Base-by-base conservation (phyloP, 2,797 vertebrate genomes). In the Xiphorhynchus erythropygius region DNA sequence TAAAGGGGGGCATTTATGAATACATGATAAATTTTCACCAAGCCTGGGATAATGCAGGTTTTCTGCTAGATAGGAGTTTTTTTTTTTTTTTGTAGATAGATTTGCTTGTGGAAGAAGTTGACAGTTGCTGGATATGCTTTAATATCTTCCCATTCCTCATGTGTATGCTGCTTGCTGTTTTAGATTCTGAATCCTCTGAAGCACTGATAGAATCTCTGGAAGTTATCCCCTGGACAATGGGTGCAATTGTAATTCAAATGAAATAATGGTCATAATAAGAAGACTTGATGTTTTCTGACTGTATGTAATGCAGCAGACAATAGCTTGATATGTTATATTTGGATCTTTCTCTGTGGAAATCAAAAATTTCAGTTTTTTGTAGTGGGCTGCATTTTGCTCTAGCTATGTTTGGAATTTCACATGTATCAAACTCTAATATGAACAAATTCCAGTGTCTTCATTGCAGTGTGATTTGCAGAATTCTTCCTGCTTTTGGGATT, bases 201-300 rank as follows among this genome's bases (percentile, higher is more conserved):
- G 30, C 64, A 46, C 64, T 80, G 86, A 89, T 84, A 60, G 71
- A 56, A 80, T 92, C 42, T 90, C 68, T 89, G 60, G 35, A 92
- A 94, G 74, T 82, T 74, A 90, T 56, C 22, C 57, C 32, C 28
- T 89, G 64, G 69, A 67, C 75, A 91, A 23, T 47, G 28, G 71
- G 30, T 80, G 42, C 47, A 85, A 52, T 73, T 95, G 73, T 92
- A 73, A 91, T 92, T 94, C 76, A 89, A 94, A 78, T 87, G 18
- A 92, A 92, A 87, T 93, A 90, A 87, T 76, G 25, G 11, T 74
- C 50, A 32, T 90, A 91, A 74, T 63, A 92, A 74, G 16, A 83
- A 4, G 7, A 64, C 27, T 81, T 76, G 19, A 50, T 92, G 16
- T 60, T 46, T 89, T 84, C 92, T 92, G 75, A 73, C 53, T 76